Conservation (phyloP, 2,113 vertebrate species). For the Daubentonia madagascariensis region DNA sequence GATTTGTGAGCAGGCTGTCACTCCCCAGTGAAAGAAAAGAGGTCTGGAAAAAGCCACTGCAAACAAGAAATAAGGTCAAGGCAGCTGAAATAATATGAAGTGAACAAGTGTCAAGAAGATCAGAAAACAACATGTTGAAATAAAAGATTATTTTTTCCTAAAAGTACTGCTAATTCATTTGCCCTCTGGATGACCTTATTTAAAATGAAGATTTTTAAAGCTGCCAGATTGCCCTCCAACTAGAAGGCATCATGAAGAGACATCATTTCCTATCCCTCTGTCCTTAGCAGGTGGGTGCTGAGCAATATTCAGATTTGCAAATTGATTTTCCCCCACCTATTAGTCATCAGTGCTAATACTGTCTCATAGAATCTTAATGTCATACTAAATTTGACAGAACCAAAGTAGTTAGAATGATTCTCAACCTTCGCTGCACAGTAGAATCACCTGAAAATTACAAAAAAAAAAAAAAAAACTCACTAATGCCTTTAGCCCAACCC, state of each 20-base stretch:
- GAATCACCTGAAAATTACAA: not conserved
- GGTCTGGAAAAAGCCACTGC: conserved; percentile 43
- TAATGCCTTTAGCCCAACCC: not conserved
- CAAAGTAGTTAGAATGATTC: not conserved
- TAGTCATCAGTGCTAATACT: conserved; percentile 46
- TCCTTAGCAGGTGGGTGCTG: conserved; percentile 43
- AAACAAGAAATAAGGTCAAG: conserved; percentile 77
- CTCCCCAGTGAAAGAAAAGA: conserved; percentile 60
- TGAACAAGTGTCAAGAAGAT: conserved; percentile 73
- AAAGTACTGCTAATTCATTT: conserved; percentile 56
- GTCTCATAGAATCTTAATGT: not conserved
- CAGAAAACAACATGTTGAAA: conserved; percentile 71
- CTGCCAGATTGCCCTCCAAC: conserved; percentile 40
- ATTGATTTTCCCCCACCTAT: conserved; percentile 7
- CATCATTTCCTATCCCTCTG: conserved; percentile 24
- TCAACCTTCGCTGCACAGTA: not conserved
- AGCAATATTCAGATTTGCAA: conserved; percentile 39
- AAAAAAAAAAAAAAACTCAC: not conserved
- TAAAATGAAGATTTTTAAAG: conserved; percentile 58
- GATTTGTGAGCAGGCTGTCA: conserved; percentile 60
- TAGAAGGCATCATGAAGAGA: conserved; percentile 46
- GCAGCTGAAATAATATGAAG: conserved; percentile 77
- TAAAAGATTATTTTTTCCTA: conserved; percentile 18
- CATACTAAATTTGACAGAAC: conserved; percentile 42
- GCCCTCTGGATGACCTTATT: conserved; percentile 56